Evolutionary conservation across 2,113 vertebrate species (phyloP).

Genomic region (Zosterops pallidus): DNA sequence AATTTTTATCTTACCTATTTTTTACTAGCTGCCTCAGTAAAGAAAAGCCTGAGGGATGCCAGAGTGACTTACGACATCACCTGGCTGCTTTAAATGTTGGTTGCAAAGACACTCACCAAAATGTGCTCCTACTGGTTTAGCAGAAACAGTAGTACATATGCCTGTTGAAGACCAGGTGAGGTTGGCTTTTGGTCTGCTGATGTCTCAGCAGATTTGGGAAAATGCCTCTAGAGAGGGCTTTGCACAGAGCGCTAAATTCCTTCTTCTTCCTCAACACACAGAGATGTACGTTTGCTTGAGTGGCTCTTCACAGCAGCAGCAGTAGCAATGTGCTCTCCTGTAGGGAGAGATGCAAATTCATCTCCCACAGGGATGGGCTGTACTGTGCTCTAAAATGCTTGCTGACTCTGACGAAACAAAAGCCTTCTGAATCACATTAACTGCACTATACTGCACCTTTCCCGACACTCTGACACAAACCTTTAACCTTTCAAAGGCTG

Average conservation of each 20-base stretch:
- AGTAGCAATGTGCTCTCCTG: background rate
- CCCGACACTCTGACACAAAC: background rate
- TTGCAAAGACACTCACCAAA: background rate
- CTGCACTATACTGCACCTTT: background rate
- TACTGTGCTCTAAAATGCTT: background rate
- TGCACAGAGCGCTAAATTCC: background rate
- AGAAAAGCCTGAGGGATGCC: background rate
- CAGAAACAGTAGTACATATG: background rate
- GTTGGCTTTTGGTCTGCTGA: background rate
- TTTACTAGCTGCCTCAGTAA: background rate
- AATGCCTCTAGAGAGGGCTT: background rate
- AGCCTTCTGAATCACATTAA: background rate
- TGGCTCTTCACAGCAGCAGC: background rate
- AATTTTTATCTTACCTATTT: background rate
- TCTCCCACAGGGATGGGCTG: background rate
- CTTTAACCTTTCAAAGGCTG: background rate
- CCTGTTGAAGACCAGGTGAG: background rate
- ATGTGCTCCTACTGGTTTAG: background rate
- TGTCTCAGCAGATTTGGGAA: background rate
- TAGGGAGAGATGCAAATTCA: background rate
- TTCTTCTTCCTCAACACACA: background rate
- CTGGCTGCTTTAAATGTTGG: background rate
- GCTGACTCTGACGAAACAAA: background rate
- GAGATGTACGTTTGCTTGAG: background rate
- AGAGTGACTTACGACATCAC: background rate